Base-by-base conservation (phyloP, 1,140 invertebrate species). In the Eumeta japonica region DNA sequence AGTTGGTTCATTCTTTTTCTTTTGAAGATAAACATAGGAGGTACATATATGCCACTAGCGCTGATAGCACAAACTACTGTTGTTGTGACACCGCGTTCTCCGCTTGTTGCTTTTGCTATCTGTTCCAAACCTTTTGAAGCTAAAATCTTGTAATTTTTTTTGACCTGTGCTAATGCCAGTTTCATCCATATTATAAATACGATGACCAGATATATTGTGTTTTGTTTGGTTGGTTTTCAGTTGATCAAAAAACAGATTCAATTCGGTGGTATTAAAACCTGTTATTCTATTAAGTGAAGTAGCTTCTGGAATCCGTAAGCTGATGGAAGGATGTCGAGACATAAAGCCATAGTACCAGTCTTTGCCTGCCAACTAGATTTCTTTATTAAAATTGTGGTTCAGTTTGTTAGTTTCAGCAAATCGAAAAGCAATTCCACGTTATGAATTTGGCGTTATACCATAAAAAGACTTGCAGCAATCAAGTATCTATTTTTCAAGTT, bases 141-240 rank as follows among this genome's bases (percentile, higher is more conserved):
- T 11, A 48, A 11, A 9, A 48, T 18, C 35, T 46, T 46, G 12
- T 16, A n/a, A 16, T 11, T 18, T 41, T 50, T 53, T 30, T 62
- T 50, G 0, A 71, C 67, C n/a, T 14, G 62, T 64, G 16, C 46
- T 55, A 16, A 62, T 35, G 13, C 62, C 65, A 2, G 62, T 67
- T 49, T 74, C 68, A 41, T 16, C n/a, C n/a, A n/a, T n/a, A n/a
- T n/a, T n/a, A n/a, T n/a, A n/a, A n/a, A n/a, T n/a, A n/a, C n/a
- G n/a, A n/a, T n/a, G n/a, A n/a, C n/a, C n/a, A n/a, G n/a, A n/a
- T n/a, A n/a, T n/a, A n/a, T n/a, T n/a, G n/a, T n/a, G n/a, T n/a
- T n/a, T n/a, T n/a, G n/a, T n/a, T n/a, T n/a, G n/a, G n/a, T n/a
- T n/a, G n/a, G n/a, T n/a, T n/a, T n/a, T n/a, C n/a, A n/a, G n/a